phyloP scores from a whole-genome alignment of 2,113 vertebrate species.

The Chitala chitala region DNA sequence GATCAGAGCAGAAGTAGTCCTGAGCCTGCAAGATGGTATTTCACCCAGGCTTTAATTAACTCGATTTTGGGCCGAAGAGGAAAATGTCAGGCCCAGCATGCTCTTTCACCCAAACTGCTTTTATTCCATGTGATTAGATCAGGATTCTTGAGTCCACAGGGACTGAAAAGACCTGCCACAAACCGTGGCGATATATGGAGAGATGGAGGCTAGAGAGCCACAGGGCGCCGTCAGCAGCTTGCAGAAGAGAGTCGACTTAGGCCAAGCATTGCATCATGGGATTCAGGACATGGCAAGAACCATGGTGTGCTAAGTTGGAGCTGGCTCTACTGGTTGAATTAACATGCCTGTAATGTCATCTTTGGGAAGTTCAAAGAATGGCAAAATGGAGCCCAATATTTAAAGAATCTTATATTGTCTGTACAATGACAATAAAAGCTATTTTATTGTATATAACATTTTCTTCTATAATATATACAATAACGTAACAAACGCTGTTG shows the following conservation, averaged over 20 bases:
- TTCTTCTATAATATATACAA: no score
- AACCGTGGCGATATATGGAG: neutral
- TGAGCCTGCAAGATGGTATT: neutral
- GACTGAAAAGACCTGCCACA: neutral
- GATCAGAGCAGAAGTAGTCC: constrained; percentile 4
- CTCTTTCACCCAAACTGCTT: constrained; percentile 26
- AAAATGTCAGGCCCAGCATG: constrained; percentile 23
- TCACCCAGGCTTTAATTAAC: constrained; percentile 24
- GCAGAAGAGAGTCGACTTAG: neutral
- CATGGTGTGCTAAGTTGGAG: no score
- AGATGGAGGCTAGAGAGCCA: neutral
- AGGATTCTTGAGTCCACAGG: constrained; percentile 9
- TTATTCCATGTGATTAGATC: constrained; percentile 26
- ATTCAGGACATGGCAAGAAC: no score
- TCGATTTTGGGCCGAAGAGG: neutral
- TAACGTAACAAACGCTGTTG: no score
- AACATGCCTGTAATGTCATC: no score
- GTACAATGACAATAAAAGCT: no score
- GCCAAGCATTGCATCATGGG: neutral
- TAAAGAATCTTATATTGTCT: no score
- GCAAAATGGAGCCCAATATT: no score
- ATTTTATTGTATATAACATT: no score
- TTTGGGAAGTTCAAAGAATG: no score
- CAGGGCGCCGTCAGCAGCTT: neutral
- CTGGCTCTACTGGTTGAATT: no score